Conservation (phyloP, 1,140 invertebrate genomes). For the Drosophila gunungcola region DNA sequence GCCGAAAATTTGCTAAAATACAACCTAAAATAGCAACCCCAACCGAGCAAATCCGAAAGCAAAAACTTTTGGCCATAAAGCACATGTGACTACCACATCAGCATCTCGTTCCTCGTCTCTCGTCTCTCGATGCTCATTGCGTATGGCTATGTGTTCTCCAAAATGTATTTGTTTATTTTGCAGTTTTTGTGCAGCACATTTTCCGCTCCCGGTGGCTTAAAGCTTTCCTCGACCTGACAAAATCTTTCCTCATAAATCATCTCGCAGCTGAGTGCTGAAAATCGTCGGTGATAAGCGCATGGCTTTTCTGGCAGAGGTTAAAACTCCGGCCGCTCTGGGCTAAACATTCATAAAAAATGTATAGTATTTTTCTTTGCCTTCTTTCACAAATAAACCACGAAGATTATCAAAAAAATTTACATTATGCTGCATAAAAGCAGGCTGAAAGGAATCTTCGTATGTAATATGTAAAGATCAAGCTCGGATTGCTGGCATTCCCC, state of each 20-base stretch:
- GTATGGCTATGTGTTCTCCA: conserved; percentile 24
- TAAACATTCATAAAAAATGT: conserved; percentile 54
- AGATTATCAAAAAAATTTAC: background rate
- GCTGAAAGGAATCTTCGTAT: background rate
- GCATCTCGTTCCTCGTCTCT: background rate
- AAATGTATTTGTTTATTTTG: conserved; percentile 56
- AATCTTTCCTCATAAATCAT: conserved; percentile 66
- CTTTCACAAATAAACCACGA: conserved; percentile 41
- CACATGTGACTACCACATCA: conserved; percentile 65
- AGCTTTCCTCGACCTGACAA: conserved; percentile 30
- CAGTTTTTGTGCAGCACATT: conserved; percentile 48
- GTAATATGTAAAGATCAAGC: background rate
- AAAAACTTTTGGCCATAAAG: conserved; percentile 75
- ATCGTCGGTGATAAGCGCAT: conserved; percentile 54
- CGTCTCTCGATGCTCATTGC: background rate
- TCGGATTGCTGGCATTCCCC: background rate
- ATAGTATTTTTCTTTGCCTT: conserved; percentile 10
- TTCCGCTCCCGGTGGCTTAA: conserved; percentile 41
- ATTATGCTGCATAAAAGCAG: conserved; percentile 1
- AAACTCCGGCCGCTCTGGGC: background rate
- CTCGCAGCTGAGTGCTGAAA: conserved; percentile 46
- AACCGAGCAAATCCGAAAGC: conserved; percentile 19
- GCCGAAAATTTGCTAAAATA: conserved; percentile 82
- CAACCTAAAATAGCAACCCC: conserved; percentile 42
- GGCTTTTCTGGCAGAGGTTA: conserved; percentile 9